A percentile compares a stretch with the other conserved stretches of the same genome.
phyloP scores from a whole-genome alignment of 1,140 invertebrate species.

The Drosophila bipectinata region DNA sequence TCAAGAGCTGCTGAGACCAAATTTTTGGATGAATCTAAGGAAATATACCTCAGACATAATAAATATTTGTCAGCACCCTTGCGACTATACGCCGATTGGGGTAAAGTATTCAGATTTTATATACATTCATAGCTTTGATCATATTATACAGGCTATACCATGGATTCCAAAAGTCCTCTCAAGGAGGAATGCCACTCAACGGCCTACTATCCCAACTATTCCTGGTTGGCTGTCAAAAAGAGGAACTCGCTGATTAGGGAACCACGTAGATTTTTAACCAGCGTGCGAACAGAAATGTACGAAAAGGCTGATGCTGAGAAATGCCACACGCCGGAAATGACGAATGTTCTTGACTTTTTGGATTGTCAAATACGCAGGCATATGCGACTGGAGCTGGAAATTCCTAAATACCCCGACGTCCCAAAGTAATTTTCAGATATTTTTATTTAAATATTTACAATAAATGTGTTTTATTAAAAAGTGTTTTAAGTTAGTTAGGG shows the following conservation, averaged over 20 bases:
- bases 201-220: not conserved
- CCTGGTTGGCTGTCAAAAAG: not conserved
- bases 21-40: not conserved
- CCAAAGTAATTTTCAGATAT: not conserved
- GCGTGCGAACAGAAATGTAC: not conserved
- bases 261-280: not conserved
- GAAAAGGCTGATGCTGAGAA: not conserved
- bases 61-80: not conserved
- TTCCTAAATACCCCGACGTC: not conserved
- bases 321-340: not conserved
- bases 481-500: no score
- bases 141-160: not conserved
- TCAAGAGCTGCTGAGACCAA: not conserved
- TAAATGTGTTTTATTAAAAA: not conserved
- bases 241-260: not conserved
- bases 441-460: not conserved
- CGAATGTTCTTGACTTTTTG: not conserved
- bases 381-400: conserved; percentile 1
- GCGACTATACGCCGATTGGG: conserved; percentile 1
- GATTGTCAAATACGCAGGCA: conserved; percentile 1
- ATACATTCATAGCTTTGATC: not conserved
- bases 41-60: not conserved
- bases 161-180: not conserved
- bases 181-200: not conserved
- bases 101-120: not conserved